Percentiles rank a stretch among this genome's conserved stretches.
Evolutionary conservation across 2,888 invertebrate species (phyloP).

Genomic region (Meganola albula): DNA sequence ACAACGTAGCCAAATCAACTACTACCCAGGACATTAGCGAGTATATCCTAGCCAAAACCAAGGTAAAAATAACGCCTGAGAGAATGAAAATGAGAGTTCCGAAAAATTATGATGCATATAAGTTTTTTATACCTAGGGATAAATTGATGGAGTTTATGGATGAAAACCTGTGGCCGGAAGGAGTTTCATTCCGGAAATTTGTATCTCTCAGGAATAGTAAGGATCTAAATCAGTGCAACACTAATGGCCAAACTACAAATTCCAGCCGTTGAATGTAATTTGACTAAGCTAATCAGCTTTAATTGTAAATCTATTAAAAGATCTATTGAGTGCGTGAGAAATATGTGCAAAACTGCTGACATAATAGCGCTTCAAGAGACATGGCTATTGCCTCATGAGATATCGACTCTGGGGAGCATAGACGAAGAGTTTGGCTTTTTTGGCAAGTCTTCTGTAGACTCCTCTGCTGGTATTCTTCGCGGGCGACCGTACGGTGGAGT

Average conservation of each 20-base stretch:
- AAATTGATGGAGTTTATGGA: too few relatives aligned
- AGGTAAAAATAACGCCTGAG: too few relatives aligned
- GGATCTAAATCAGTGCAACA: not conserved
- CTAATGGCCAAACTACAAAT: not conserved
- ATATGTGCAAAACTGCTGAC: not conserved
- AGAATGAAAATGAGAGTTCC: too few relatives aligned
- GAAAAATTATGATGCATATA: too few relatives aligned
- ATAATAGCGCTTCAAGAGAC: not conserved
- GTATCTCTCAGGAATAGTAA: not conserved
- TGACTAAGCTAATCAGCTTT: not conserved
- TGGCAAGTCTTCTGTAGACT: not conserved
- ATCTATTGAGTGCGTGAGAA: not conserved
- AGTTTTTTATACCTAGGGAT: too few relatives aligned
- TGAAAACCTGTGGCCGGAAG: not conserved
- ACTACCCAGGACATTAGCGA: too few relatives aligned
- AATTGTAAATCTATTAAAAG: not conserved
- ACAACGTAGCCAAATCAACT: too few relatives aligned
- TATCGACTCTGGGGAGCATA: not conserved
- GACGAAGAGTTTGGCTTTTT: not conserved
- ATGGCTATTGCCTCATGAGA: not conserved
- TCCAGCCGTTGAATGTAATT: not conserved
- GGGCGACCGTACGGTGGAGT: not conserved
- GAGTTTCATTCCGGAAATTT: not conserved
- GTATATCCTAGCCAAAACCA: too few relatives aligned
- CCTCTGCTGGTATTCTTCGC: not conserved